These are phyloP conservation scores for Yponomeuta evonymella DNA, from an alignment of 2,888 invertebrate genomes.

Conservation along the genomic window DNA sequence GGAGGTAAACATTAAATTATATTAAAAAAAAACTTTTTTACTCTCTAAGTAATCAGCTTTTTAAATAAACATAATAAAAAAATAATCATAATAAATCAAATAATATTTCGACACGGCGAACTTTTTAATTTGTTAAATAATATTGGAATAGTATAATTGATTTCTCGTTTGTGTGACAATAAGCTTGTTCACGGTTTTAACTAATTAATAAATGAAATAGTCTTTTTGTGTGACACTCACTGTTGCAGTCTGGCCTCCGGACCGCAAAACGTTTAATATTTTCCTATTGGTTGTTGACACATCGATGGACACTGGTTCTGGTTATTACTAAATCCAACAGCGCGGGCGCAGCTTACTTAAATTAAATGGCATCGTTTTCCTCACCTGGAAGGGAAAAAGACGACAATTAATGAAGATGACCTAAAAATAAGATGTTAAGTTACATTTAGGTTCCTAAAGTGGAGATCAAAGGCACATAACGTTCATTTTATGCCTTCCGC, in stretches of 20 bases:
- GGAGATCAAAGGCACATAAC: no score
- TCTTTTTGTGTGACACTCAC: slow-evolving; percentile 20
- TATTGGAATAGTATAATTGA: slow-evolving; percentile 67
- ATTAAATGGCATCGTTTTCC: slow-evolving; percentile 73
- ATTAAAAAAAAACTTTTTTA: slow-evolving; percentile 56
- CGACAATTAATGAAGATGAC: no score
- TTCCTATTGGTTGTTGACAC: slow-evolving; percentile 10
- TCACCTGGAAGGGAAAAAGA: slow-evolving; percentile 50
- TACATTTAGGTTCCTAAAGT: no score
- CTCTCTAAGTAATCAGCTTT: slow-evolving; percentile 57
- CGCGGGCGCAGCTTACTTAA: slow-evolving; percentile 66
- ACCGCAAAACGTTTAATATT: not conserved
- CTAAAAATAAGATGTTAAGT: no score
- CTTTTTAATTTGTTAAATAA: slow-evolving; percentile 53
- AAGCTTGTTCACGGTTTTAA: slow-evolving; percentile 31
- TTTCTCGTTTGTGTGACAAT: slow-evolving; percentile 47
- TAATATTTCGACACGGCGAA: slow-evolving; percentile 68
- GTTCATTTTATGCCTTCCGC: no score
- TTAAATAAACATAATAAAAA: slow-evolving; percentile 65
- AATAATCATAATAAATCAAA: slow-evolving; percentile 39
- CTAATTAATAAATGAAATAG: slow-evolving; percentile 26
- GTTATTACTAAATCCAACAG: slow-evolving; percentile 49
- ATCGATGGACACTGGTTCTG: slow-evolving; percentile 50
- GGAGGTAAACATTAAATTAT: slow-evolving; percentile 63
- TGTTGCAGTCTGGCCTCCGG: slow-evolving; percentile 8